phyloP scores from a whole-genome alignment of 2,113 vertebrate genomes.

The Sphyrna mokarran region DNA sequence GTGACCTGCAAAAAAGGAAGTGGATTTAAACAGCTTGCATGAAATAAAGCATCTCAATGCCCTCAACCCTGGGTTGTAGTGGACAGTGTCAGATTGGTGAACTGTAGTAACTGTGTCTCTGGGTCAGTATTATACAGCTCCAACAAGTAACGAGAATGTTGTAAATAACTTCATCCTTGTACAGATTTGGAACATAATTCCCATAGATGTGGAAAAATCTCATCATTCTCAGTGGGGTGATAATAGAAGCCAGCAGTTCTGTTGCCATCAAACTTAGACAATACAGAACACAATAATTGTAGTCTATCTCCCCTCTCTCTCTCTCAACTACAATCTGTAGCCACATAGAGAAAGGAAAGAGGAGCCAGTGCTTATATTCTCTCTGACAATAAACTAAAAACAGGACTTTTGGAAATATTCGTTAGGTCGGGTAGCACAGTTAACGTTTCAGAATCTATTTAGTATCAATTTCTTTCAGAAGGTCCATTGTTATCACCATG shows the following conservation, averaged over 20 bases:
- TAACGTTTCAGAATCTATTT: neutral
- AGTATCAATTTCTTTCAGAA: neutral
- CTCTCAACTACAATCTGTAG: neutral
- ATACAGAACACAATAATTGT: no score
- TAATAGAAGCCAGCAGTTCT: neutral
- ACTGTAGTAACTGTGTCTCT: neutral
- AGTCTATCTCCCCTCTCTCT: no score
- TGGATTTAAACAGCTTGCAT: neutral
- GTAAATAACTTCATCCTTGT: conserved; percentile 38
- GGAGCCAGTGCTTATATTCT: no score
- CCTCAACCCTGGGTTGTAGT: neutral
- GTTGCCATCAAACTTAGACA: no score
- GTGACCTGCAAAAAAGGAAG: neutral
- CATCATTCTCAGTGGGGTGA: neutral
- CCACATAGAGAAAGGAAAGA: neutral
- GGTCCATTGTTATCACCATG: no score
- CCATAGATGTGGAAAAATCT: neutral
- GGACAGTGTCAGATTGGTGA: neutral
- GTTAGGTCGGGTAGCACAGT: neutral
- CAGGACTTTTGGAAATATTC: neutral
- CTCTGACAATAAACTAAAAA: neutral
- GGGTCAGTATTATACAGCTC: conserved; percentile 6
- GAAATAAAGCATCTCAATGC: neutral
- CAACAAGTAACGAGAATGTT: conserved; percentile 31
- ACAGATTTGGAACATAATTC: conserved; percentile 22